Evolutionary conservation across 1,140 invertebrate species (phyloP).

Genomic region (Aphidius gifuensis): DNA sequence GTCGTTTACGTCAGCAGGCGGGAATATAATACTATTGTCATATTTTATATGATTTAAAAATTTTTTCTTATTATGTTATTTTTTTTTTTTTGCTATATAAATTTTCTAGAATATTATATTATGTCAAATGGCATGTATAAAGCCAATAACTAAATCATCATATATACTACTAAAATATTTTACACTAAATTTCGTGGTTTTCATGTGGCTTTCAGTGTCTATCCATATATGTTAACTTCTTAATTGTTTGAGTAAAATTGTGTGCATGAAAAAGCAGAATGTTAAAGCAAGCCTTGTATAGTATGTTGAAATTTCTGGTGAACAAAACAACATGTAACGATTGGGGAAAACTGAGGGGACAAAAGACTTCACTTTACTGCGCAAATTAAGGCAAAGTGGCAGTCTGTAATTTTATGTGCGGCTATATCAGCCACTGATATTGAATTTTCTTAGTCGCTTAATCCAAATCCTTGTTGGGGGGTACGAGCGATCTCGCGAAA

Average conservation of each 20-base stretch:
- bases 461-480: constrained; percentile 46
- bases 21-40: constrained; percentile 34
- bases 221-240: background rate
- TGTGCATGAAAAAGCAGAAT: too few species aligned
- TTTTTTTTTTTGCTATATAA: background rate
- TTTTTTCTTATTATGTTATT: background rate
- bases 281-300: background rate
- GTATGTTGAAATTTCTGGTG: background rate
- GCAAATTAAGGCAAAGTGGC: constrained; percentile 55
- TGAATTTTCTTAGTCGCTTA: constrained; percentile 56
- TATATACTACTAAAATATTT: constrained; percentile 39
- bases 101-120: too few species aligned
- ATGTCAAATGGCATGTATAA: constrained; percentile 28
- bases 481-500: constrained; percentile 50
- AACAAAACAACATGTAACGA: constrained; percentile 17
- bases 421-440: constrained; percentile 56
- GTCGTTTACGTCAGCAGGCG: constrained; percentile 21
- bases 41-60: constrained; percentile 32
- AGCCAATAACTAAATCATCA: constrained; percentile 51
- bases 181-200: background rate
- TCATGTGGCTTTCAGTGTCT: background rate
- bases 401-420: constrained; percentile 55
- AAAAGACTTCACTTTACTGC: constrained; percentile 45
- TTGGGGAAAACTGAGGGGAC: constrained; percentile 19
- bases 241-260: too few species aligned